Percentiles rank a stretch among this genome's conserved stretches.
Conservation (phyloP, 2,888 invertebrate genomes). For the Notodromas monacha region DNA sequence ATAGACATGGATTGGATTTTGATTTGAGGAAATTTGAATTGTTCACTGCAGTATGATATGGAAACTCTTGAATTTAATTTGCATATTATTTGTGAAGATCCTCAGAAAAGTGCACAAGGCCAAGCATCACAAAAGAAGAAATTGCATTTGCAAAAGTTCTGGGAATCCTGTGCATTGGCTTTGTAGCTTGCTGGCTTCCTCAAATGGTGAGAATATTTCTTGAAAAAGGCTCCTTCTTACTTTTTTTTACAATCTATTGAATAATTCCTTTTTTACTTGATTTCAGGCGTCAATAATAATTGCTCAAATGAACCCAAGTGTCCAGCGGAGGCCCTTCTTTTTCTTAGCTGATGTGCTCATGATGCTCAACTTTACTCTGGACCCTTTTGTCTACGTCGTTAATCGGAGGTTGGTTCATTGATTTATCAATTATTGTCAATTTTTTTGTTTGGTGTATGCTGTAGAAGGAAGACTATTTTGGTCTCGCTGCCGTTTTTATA, state of each 20-base stretch:
- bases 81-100: too few species aligned
- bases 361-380: conserved; percentile 43
- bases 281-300: conserved; percentile 29
- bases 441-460: too few species aligned
- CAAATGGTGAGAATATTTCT: conserved; percentile 31
- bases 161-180: conserved; percentile 45
- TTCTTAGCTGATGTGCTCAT: conserved; percentile 34
- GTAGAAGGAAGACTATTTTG: too few species aligned
- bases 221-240: not conserved
- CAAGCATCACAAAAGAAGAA: conserved; percentile 35
- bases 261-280: not conserved
- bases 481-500: too few species aligned
- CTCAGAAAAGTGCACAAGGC: too few species aligned
- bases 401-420: too few species aligned
- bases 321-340: conserved; percentile 18
- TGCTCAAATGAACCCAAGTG: conserved; percentile 19
- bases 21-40: too few species aligned
- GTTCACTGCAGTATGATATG: too few species aligned
- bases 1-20: too few species aligned
- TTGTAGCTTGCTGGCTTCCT: conserved; percentile 55
- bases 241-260: conserved; percentile 1
- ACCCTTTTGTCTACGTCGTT: conserved; percentile 23
- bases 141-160: conserved; percentile 51
- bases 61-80: too few species aligned
- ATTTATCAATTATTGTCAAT: too few species aligned